Base-by-base conservation (phyloP, 2,797 vertebrate species). In the Semaprochilodus insignis region DNA sequence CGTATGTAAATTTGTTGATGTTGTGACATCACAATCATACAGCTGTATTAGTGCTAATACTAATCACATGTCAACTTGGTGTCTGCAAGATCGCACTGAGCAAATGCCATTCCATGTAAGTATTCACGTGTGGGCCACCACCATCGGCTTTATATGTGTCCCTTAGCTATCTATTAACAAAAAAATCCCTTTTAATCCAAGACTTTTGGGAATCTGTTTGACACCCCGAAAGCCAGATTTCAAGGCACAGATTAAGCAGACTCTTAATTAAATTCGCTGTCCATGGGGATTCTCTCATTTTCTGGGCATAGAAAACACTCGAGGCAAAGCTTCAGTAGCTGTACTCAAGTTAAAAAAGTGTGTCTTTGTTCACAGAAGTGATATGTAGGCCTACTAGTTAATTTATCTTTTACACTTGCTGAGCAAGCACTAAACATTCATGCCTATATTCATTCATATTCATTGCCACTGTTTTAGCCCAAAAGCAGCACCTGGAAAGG, bases 201-300 rank as follows among this genome's bases (percentile, higher is more conserved):
- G n/a, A 66, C 69, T 71, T 48, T 44, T 7, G 65, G 34, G 54
- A 76, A 63, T 81, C 31, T 44, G 66, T 52, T 51, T 70, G 19
- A 76, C 63, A 34, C 55, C 31, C 31, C 63, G 70, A 70, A 17
- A 81, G 36, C 36, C 25, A 75, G 57, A 55, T 77, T 82, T 77
- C 65, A 77, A 75, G 34, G 34, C 54, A 59, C 73, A 36, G 73
- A 60, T 23, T 75, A 44, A 75, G 34, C 54, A 11, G 6, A 59
- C 31, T 27, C 31, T 75, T 75, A 75, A 59, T 75, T 59, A 75
- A 17, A 31, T 52, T n/a, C 54, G 36, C 11, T 5, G 25, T 74
- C 72, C 40, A 36, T 40, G 19, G 72, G 72, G 72, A 74, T 74
- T 74, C 25, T 51, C 25, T 31, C 6, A 54, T 31, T 27, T 55